Percentiles rank a stretch among this genome's conserved stretches.
Evolutionary conservation across 2,797 vertebrate species (phyloP).

Genomic region (Oceanodroma leucorhoa): DNA sequence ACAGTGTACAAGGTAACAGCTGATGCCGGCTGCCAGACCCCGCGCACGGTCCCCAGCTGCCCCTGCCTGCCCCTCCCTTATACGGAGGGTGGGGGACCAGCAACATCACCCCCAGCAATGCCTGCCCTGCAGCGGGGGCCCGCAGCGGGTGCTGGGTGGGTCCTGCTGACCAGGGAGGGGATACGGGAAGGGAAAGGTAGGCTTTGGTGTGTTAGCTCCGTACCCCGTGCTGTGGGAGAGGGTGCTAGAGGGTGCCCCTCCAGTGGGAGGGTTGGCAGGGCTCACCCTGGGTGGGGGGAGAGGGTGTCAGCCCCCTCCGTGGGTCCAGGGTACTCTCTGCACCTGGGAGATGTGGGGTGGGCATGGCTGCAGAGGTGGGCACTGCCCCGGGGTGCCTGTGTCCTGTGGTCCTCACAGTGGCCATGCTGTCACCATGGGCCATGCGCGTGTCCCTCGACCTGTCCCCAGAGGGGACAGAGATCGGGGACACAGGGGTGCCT

Average conservation of each 20-base stretch:
- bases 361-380: not conserved
- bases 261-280: not conserved
- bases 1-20: accelerated
- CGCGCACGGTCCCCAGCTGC: accelerated
- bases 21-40: not conserved
- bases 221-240: not conserved
- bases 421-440: not conserved
- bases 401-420: not conserved
- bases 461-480: not conserved
- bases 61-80: not conserved
- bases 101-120: not conserved
- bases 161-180: not conserved
- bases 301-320: not conserved
- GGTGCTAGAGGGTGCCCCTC: not conserved
- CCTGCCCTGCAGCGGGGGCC: not conserved
- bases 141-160: not conserved
- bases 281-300: not conserved
- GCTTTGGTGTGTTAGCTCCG: not conserved
- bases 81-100: not conserved
- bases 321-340: not conserved
- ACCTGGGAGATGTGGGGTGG: not conserved
- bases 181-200: not conserved
- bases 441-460: accelerated
- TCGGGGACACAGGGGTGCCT: not conserved
- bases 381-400: accelerated